phyloP scores from a whole-genome alignment of 2,888 invertebrate species.

The Aphidoletes aphidimyza region DNA sequence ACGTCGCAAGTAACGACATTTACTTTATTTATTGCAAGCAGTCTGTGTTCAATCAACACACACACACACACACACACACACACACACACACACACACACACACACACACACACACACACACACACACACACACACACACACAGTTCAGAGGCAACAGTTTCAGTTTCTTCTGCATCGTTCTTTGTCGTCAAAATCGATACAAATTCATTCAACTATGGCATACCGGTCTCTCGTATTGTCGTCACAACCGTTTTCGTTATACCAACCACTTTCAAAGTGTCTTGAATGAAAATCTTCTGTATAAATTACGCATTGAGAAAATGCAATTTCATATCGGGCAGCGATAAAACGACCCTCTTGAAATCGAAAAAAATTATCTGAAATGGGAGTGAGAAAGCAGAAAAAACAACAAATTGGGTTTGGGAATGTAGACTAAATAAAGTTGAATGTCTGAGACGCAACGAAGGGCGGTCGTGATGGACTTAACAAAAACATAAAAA shows the following conservation, averaged over 20 bases:
- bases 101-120: no score
- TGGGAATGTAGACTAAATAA: not conserved
- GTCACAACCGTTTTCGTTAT: not conserved
- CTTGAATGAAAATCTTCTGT: not conserved
- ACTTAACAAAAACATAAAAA: not conserved
- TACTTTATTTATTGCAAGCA: slow-evolving; percentile 11
- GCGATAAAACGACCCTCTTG: not conserved
- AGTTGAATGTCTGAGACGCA: not conserved
- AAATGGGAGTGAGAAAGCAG: not conserved
- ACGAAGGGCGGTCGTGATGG: not conserved
- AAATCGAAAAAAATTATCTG: not conserved
- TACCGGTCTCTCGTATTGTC: not conserved
- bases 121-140: no score
- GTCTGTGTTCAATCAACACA: slow-evolving; percentile 37
- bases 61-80: no score
- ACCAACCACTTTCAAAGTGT: not conserved
- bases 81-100: no score
- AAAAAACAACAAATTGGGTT: slow-evolving; percentile 23
- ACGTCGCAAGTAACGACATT: slow-evolving; percentile 23
- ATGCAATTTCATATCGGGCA: not conserved
- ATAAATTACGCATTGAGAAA: not conserved
- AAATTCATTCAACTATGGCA: no score
- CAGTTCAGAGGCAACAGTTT: slow-evolving; percentile 19
- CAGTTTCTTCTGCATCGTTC: not conserved
- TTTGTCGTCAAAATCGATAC: slow-evolving; percentile 27